Evolutionary conservation across 2,797 vertebrate genomes (phyloP), one percentile per base, ranked within the genome.

Genomic region (Periophthalmus magnuspinnatus): DNA sequence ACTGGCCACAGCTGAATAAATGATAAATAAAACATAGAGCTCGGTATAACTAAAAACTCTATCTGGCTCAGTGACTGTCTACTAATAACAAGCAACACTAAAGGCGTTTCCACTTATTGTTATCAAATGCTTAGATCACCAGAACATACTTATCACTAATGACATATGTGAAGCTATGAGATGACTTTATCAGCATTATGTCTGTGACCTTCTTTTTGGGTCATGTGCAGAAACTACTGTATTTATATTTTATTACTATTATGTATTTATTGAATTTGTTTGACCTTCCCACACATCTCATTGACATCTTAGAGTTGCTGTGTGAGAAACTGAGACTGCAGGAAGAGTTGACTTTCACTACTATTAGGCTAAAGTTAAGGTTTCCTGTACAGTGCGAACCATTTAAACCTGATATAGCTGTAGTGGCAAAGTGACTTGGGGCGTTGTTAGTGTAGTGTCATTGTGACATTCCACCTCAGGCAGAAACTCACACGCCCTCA

Each of bases 261-360:
- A 5, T 10, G 10, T 13, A 10, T 47, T 47, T 47, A 45, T 28
- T 64, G 5, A 21, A 6, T 28, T 24, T 19, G 1, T 19, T 48
- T 48, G 14, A 17, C 38, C 47, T 85, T 87, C 83, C 63, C 84
- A 84, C 78, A 61, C 65, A 21, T 81, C 74, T 82, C 74, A 58
- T 33, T 71, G 57, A 57, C 61, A 45, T 52, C 74, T 70, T 41
- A n/a, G n/a, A 41, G 32, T 80, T 70, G 73, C 74, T 45, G 34
- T 61, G 10, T 67, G 65, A 76, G 61, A 38, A 69, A 70, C 65
- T 63, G 24, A 71, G 45, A 61, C 55, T 34, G 6, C 14, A 13
- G 47, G 65, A 55, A 55, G 13, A 62, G 64, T 65, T 50, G 6
- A 68, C 45, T 75, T 36, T 2, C 48, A 33, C 0, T 8, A 34